Evolutionary conservation across 2,113 vertebrate genomes (phyloP), one percentile per base, ranked within the genome.

Genomic region (Pionites leucogaster): DNA sequence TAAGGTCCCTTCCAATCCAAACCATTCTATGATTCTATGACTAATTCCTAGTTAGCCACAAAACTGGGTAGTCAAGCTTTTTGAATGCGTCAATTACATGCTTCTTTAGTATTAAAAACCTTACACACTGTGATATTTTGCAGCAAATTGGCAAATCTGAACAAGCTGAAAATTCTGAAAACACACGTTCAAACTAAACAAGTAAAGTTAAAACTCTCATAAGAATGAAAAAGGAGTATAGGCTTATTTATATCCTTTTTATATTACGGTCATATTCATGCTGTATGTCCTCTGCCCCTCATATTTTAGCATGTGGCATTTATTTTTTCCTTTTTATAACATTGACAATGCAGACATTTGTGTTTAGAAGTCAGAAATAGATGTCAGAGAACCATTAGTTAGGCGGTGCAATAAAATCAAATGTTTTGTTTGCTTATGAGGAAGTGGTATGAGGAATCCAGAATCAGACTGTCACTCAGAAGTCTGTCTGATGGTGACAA

Each of bases 1-100:
- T 35, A n/a, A 35, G 33, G 13, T 35, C 33, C 57, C 57, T 59
- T 59, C 33, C 57, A 59, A 59, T 6, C 57, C 33, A 16, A 59
- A 59, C 33, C 57, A 35, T 59, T 59, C 33, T 35, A 59, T 15
- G 9, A 59, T 35, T 59, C 57, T 24, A 35, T 59, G 57, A 35
- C 22, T 24, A 35, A 20, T 19, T 39, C 13, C 57, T 19, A 55
- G 10, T 17, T 42, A 80, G 28, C 12, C 53, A 42, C 39, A 75
- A 78, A 50, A 7, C 5, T 0, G 3, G n/a, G 14, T 23, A 42
- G 13, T 53, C 41, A 17, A 1, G 4, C 11, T 46, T 81, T 67
- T 5, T 35, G 11, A 78, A 46, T 2, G 3, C 5, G 2, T 27
- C 2, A 18, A 12, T 29, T 18, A n/a, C 27, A 47, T 1, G 8